Evolutionary conservation across 2,888 invertebrate species (phyloP), one percentile per base, ranked within the genome.

Genomic region (Melipona beecheii): DNA sequence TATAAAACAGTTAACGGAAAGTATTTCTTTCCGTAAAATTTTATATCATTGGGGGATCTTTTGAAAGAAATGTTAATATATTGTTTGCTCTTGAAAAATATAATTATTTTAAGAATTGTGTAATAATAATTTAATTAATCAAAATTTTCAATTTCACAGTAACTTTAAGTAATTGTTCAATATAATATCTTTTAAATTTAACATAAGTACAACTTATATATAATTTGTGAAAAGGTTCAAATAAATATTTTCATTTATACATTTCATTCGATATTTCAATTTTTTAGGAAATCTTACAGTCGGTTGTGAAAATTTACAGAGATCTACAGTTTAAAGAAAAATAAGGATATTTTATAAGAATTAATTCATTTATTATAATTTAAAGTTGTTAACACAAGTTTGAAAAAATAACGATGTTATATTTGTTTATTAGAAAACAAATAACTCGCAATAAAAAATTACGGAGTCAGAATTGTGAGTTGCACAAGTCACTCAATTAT

Each of bases 1-100:
- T 83, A 81, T 66, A 77, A 62, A 80, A 69, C 70, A 87, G 86
- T 87, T 85, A 84, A 80, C 83, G 83, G 81, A 89, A 87, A 82
- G 85, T 74, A 81, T 70, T 74, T 78, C 69, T 78, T 58, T 72
- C 70, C 58, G 31, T 21, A 50, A 64, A 74, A 77, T 66, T 43
- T 76, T 31, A 13, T n/a, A n/a, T 56, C 15, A 56, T 19, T 56
- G 15, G n/a, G 1, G 3, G 2, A 24, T 60, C 9, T 6, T 9
- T 19, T 24, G 4, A 24, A 43, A 24, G 0, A 24, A 27, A 60
- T 9, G 17, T 60, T 24, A 17, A 17, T 24, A 24, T 1, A 24
- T 24, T 24, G 6, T 60, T 60, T 24, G 24, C 4, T 9, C 0
- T 4, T 6, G 17, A 60, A 27, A 60, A 27, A 9, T 9, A 9